Evolutionary conservation across 2,888 invertebrate species (phyloP).

Genomic region (Hoplodrina blanda): DNA sequence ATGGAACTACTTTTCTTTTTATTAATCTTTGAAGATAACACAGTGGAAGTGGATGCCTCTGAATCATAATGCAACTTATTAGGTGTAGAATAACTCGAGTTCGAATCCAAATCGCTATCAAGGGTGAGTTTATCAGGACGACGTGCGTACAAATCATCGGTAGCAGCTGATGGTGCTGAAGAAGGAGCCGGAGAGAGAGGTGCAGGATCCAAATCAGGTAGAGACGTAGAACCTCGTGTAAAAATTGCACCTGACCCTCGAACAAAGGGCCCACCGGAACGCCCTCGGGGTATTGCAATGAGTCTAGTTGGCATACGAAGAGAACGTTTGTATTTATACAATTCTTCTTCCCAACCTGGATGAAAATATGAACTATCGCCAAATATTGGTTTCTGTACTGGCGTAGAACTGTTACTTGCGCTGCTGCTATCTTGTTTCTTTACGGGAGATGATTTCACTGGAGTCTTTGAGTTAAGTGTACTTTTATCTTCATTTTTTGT

Average conservation of each 20-base stretch:
- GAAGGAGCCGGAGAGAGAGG: constrained; percentile 93
- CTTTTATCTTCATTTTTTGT: constrained; percentile 85
- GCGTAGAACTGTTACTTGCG: constrained; percentile 80
- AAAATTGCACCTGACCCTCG: constrained; percentile 82
- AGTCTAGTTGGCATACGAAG: constrained; percentile 95
- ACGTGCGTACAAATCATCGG: constrained; percentile 89
- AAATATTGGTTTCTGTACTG: constrained; percentile 90
- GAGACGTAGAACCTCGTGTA: constrained; percentile 93
- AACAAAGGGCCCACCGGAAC: constrained; percentile 90
- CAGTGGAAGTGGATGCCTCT: constrained; percentile 92
- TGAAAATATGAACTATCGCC: constrained; percentile 94
- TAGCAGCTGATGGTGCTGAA: constrained; percentile 90
- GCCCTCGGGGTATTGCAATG: constrained; percentile 94
- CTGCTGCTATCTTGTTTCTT: constrained; percentile 81
- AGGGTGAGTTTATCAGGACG: constrained; percentile 86
- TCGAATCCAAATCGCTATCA: constrained; percentile 93
- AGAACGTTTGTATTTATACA: constrained; percentile 95
- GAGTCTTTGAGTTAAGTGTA: constrained; percentile 72
- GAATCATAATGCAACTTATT: constrained; percentile 92
- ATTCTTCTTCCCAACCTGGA: constrained; percentile 96
- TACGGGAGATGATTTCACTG: constrained; percentile 77
- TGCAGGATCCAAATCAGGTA: constrained; percentile 94
- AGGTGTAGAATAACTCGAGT: constrained; percentile 91
- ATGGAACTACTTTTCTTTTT: constrained; percentile 91
- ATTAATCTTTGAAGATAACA: constrained; percentile 90